Conservation (phyloP, 2,888 invertebrate genomes). For the Scelioninae gen. 2 region DNA sequence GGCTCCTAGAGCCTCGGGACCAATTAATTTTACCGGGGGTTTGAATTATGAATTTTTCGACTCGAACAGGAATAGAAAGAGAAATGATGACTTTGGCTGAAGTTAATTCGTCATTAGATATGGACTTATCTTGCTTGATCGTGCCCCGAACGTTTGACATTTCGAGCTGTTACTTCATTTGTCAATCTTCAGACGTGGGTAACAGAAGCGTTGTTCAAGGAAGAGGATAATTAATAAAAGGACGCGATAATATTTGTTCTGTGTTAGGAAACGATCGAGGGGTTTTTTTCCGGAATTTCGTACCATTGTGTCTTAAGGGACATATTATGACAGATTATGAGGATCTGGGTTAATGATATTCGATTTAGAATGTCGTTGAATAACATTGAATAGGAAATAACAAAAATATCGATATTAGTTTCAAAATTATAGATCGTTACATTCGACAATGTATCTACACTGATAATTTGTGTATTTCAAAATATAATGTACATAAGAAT, state of each 20-base stretch:
- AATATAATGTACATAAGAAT: too few species aligned
- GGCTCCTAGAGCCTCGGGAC: slow-evolving; percentile 15
- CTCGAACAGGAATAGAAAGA: slow-evolving; percentile 10
- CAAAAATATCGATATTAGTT: too few species aligned
- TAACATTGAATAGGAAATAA: too few species aligned
- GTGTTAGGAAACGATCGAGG: background rate
- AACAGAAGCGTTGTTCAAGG: slow-evolving; percentile 27
- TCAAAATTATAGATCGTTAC: too few species aligned
- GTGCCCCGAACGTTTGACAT: slow-evolving; percentile 28
- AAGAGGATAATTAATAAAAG: slow-evolving; percentile 43
- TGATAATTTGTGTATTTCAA: too few species aligned
- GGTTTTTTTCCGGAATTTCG: slow-evolving; percentile 26
- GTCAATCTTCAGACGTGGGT: slow-evolving; percentile 37
- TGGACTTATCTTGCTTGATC: slow-evolving; percentile 38
- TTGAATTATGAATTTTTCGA: slow-evolving; percentile 53
- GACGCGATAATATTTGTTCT: slow-evolving; percentile 13
- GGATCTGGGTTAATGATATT: too few species aligned
- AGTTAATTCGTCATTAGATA: slow-evolving; percentile 48
- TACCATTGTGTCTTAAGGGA: too few species aligned
- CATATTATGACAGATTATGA: too few species aligned
- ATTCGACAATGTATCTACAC: too few species aligned
- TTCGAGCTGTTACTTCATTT: slow-evolving; percentile 52
- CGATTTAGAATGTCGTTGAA: too few species aligned
- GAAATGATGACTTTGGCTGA: slow-evolving; percentile 19
- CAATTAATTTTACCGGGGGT: slow-evolving; percentile 57